Conservation (phyloP, 2,113 vertebrate genomes). For the Xiphophorus hellerii region DNA sequence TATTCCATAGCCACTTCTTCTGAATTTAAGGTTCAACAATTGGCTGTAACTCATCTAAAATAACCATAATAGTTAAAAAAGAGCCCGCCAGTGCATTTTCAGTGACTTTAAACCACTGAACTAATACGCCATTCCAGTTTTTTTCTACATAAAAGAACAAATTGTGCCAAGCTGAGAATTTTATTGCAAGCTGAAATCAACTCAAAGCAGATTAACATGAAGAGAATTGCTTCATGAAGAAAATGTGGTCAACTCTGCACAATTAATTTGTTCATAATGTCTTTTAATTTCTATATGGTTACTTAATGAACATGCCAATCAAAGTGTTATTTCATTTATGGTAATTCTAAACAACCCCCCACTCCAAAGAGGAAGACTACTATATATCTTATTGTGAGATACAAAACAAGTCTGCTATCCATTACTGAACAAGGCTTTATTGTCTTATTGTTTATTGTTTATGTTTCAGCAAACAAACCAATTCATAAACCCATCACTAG, state of each 20-base stretch:
- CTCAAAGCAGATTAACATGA: conserved; percentile 1
- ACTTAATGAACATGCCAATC: background rate
- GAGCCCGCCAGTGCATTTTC: background rate
- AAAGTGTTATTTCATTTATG: background rate
- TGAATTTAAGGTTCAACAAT: too few species aligned
- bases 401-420: conserved; percentile 18
- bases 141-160: background rate
- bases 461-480: conserved; percentile 4
- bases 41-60: too few species aligned
- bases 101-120: background rate
- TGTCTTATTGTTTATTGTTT: conserved; percentile 15
- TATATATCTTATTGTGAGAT: conserved; percentile 2
- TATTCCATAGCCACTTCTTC: too few species aligned
- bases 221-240: background rate
- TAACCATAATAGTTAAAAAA: background rate
- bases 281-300: conserved; percentile 12
- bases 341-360: background rate
- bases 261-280: conserved; percentile 3
- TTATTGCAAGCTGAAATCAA: background rate
- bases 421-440: background rate
- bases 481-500: conserved; percentile 13
- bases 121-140: background rate
- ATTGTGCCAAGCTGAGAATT: background rate
- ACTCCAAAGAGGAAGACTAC: background rate
- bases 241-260: background rate